Base-by-base conservation (phyloP, 2,888 invertebrate genomes). In the Sphaeridia pumilis region DNA sequence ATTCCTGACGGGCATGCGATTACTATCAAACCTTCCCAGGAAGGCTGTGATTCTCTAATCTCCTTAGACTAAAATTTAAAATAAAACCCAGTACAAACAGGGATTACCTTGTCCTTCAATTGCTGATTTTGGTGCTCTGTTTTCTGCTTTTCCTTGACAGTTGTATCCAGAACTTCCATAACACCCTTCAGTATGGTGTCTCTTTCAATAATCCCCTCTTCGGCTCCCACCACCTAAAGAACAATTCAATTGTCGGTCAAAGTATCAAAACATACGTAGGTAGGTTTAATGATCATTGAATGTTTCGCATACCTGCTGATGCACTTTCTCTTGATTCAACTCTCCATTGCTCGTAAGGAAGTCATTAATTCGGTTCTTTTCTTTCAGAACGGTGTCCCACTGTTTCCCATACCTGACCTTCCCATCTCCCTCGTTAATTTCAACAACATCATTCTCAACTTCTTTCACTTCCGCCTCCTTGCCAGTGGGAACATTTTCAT, bases 301-400 rank as follows among this genome's bases (percentile, higher is more conserved):
- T n/a, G n/a, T n/a, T 21, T 7, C 10, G 24, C 46, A 34, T 25
- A 46, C 52, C 35, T 46, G 20, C 17, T 52, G n/a, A 46, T 46
- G 51, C 27, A 51, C 26, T 14, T 22, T 38, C 12, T 51, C 46
- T 5, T 12, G 46, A 22, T 52, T 25, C 25, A 46, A 21, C 1
- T 52, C 46, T 38, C 46, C 52, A 3, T 45, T 38, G n/a, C 38
- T 35, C n/a, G 10, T 4, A 10, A 46, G 22, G 35, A 41, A 38
- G 14, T 46, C 52, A 26, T 52, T 52, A 4, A 24, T n/a, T 24
- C 27, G 38, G 28, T 27, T 51, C 26, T 24, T 34, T 17, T 38
- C 38, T 17, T 38, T 38, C 20, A 38, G 20, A 5, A 38, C 38
- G 5, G 5, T 17, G 38, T 17, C 20, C 17, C 20, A 17, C 14